Evolutionary conservation across 2,113 vertebrate genomes (phyloP).

Genomic region (Chitala chitala): DNA sequence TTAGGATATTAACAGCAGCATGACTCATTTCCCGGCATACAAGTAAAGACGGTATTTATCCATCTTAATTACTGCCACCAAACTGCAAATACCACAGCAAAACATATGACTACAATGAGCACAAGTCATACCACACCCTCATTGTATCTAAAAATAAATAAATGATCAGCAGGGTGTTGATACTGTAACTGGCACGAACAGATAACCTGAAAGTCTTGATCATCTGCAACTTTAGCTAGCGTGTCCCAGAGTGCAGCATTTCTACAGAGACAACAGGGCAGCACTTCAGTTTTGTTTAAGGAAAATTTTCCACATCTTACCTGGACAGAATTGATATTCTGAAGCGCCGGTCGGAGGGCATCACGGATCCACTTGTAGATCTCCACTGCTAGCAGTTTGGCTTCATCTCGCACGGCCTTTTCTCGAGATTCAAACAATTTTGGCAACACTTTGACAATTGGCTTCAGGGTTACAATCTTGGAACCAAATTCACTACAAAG

Average conservation of each 20-base stretch:
- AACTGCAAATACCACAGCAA: not conserved
- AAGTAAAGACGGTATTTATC: not conserved
- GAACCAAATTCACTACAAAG: slow-evolving; percentile 88
- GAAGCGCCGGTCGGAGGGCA: slow-evolving; percentile 81
- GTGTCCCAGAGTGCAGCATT: too few relatives aligned
- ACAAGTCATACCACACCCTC: slow-evolving; percentile 7
- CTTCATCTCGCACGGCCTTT: slow-evolving; percentile 93
- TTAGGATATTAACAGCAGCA: not conserved
- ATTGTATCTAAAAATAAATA: too few relatives aligned
- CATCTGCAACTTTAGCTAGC: too few relatives aligned
- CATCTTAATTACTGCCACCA: not conserved
- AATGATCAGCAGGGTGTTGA: too few relatives aligned
- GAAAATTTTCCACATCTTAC: slow-evolving; percentile 48
- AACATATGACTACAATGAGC: too few relatives aligned
- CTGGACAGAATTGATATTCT: slow-evolving; percentile 93
- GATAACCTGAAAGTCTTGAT: too few relatives aligned
- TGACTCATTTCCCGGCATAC: not conserved
- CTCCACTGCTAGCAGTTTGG: slow-evolving; percentile 87
- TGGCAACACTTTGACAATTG: slow-evolving; percentile 90
- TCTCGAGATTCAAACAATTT: slow-evolving; percentile 98
- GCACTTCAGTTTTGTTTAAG: too few relatives aligned
- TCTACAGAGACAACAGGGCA: too few relatives aligned
- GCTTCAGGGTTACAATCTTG: slow-evolving; percentile 92
- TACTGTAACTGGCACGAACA: too few relatives aligned
- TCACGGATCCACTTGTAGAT: slow-evolving; percentile 95